Conservation (phyloP, 2,888 invertebrate species). For the Ophion costatus region DNA sequence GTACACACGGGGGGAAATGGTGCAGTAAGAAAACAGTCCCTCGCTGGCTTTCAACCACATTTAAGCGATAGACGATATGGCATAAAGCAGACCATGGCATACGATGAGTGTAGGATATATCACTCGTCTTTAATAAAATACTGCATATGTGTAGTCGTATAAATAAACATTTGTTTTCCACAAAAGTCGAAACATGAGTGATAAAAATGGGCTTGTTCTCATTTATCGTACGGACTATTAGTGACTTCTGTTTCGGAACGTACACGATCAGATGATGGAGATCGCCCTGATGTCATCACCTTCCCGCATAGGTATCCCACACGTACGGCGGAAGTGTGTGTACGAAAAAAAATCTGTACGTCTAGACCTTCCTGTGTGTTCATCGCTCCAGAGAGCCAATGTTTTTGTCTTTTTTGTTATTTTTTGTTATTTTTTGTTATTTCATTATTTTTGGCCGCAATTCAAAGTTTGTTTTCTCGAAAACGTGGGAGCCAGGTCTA, state of each 20-base stretch:
- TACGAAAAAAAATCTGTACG: constrained; percentile 21
- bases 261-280: constrained; percentile 57
- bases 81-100: neutral
- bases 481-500: no score
- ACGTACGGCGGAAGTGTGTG: constrained; percentile 35
- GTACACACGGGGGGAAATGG: constrained; percentile 25
- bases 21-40: constrained; percentile 37
- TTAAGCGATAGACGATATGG: constrained; percentile 52
- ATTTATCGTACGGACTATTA: constrained; percentile 51
- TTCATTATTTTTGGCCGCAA: no score
- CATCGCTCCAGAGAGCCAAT: neutral
- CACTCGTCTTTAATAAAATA: constrained; percentile 20
- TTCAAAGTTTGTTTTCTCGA: no score
- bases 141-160: constrained; percentile 31
- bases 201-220: constrained; percentile 55
- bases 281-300: constrained; percentile 52
- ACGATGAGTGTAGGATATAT: constrained; percentile 14
- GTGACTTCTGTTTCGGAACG: constrained; percentile 39
- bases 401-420: no score
- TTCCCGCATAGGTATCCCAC: constrained; percentile 30
- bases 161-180: neutral
- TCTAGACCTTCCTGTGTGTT: neutral
- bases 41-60: constrained; percentile 61
- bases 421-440: no score
- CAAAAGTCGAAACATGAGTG: constrained; percentile 53